Base-by-base conservation (phyloP, 2,113 vertebrate species). In the Hippocampus mohnikei region DNA sequence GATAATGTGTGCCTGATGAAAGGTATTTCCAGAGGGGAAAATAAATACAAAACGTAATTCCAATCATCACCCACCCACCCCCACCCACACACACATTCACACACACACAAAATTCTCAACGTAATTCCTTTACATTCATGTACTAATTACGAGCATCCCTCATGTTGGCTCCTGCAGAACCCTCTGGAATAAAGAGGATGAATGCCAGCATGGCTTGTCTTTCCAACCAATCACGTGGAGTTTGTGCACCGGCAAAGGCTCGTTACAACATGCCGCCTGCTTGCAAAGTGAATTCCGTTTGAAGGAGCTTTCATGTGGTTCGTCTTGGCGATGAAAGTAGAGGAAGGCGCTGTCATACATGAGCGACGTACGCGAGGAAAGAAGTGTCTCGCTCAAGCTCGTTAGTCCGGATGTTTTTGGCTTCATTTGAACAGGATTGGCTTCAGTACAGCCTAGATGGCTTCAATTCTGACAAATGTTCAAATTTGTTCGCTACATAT, bases 211-310 rank as follows among this genome's bases (percentile, higher is more conserved):
- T 18, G 27, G 16, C 2, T 60, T 33, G 6, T 18, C 58, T 60
- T 60, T 29, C 15, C 27, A 33, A 16, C 58, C 58, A 60, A 25
- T 58, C 23, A 25, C 55, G 12, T 58, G 4, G 16, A 16, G n/a
- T 55, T 23, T 55, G 21, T 3, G 52, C 52, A 23, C 52, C 3
- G 52, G 21, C 6, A 8, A 53, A 53, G 25, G 27, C 27, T 60
- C 58, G 16, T 60, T 60, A 60, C 58, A 11, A 29, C 25, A 23
- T 29, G 27, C 58, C 3, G 25, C 58, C 15, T 33, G 27, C 27
- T 60, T 8, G 58, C 27, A 60, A 60, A 33, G 58, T 33, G 58
- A 60, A 60, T 60, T 60, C 58, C 27, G 13, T 60, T 33, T 60
- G 58, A 60, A 60, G 58, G 27, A 18, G 15, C 58, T 60, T 60